A percentile compares a stretch with the other conserved stretches of the same genome.
These are phyloP conservation scores for Sander vitreus DNA, from an alignment of 2,113 vertebrate species.

Conservation along the genomic window DNA sequence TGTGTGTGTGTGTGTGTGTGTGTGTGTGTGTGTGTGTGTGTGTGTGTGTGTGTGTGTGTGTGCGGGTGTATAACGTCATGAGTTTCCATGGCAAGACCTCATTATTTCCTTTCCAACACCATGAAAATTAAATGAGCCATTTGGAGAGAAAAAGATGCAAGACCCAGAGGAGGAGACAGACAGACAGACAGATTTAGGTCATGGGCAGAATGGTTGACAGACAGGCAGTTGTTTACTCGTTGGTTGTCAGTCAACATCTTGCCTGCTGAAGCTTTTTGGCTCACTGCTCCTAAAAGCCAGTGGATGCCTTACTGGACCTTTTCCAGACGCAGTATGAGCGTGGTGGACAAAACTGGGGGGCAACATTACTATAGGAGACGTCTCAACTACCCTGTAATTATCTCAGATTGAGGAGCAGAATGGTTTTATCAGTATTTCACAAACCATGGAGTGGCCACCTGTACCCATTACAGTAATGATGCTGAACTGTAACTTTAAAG, in stretches of 20 bases:
- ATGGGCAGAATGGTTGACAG: neutral
- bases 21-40: neutral
- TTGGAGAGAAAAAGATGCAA: constrained; percentile 2
- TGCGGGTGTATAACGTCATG: neutral
- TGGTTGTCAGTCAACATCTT: constrained; percentile 10
- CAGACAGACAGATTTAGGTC: neutral
- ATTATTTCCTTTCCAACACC: constrained; percentile 47
- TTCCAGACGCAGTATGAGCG: neutral
- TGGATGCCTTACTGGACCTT: neutral
- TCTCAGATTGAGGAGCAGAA: too few relatives aligned
- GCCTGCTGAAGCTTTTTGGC: neutral
- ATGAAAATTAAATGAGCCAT: constrained; percentile 23
- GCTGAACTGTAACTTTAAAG: too few relatives aligned
- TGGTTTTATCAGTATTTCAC: too few relatives aligned
- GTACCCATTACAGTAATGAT: neutral
- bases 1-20: neutral
- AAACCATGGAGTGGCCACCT: neutral
- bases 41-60: constrained; percentile 3
- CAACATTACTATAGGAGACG: neutral
- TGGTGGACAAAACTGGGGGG: neutral
- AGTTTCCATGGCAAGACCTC: constrained; percentile 59
- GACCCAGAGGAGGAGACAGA: neutral
- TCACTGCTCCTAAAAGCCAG: neutral
- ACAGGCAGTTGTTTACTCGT: constrained; percentile 31
- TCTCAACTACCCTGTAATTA: neutral